A percentile compares a stretch with the other conserved stretches of the same genome.
These are phyloP conservation scores for Sylvietta virens DNA, from an alignment of 2,113 vertebrate genomes.

Conservation along the genomic window DNA sequence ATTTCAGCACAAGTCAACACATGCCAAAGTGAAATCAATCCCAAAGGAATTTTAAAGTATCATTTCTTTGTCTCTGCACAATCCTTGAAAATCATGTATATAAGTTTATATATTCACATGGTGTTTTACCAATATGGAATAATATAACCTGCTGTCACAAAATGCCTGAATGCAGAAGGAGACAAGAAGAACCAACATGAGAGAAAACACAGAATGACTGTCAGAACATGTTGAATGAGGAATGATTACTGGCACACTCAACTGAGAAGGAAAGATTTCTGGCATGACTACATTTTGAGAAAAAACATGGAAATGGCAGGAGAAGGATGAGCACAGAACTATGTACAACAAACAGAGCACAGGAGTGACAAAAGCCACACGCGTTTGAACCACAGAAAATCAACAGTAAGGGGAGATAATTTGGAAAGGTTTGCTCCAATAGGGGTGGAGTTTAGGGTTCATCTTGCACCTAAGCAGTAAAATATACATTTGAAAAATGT, in stretches of 20 bases:
- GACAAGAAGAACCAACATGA: not conserved
- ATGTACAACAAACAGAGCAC: not conserved
- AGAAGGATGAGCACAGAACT: not conserved
- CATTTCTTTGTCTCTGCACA: not conserved
- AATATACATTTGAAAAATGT: not conserved
- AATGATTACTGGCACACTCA: conserved; percentile 26
- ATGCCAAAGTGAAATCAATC: conserved; percentile 14
- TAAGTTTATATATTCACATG: not conserved
- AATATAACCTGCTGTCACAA: conserved; percentile 26
- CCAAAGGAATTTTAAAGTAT: not conserved
- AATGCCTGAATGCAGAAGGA: not conserved
- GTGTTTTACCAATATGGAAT: conserved; percentile 50
- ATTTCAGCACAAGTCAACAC: conserved; percentile 16
- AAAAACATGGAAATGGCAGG: not conserved
- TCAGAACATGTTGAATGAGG: conserved; percentile 35
- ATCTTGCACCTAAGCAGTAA: not conserved
- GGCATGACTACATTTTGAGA: not conserved
- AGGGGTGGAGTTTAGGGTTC: not conserved
- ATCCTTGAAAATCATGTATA: conserved; percentile 1
- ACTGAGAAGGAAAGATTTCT: not conserved
- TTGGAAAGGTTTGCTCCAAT: not conserved
- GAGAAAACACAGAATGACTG: conserved; percentile 34
- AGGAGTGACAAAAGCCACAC: not conserved
- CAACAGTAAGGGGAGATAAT: not conserved
- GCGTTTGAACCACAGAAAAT: not conserved